Evolutionary conservation across 2,797 vertebrate species (phyloP), one percentile per base, ranked within the genome.

Genomic region (Xenops minutus): DNA sequence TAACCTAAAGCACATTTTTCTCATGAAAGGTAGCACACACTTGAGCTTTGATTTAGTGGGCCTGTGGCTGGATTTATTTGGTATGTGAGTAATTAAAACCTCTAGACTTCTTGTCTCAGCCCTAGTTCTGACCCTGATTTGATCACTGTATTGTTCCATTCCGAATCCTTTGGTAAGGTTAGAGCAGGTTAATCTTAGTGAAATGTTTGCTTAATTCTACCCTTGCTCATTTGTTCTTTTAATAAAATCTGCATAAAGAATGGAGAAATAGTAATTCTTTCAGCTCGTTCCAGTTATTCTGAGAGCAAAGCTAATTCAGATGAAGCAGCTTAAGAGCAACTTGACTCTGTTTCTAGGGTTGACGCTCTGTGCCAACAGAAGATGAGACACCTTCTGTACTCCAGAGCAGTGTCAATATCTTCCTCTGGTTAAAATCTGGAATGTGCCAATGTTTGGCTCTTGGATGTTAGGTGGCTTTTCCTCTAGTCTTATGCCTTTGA

Each of bases 171-270:
- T 71, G 79, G 74, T 54, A 74, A 91, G 63, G 71, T 63, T 92
- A 90, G 36, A 85, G 67, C 56, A 91, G 83, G 88, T 93, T 93
- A 93, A 93, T 93, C 83, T 89, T 74, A 41, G 62, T 51, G 74
- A 95, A 95, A 93, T 80, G 52, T 76, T 95, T 95, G 51, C 86
- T 89, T 95, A 93, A 95, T 95, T 92, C 80, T 71, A 77, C 63
- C 17, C 81, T 78, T 1, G 4, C 30, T 95, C 39, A 85, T 89
- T 93, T 91, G 16, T 91, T 92, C 80, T 91, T 48, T 92, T 94
- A 91, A 74, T 91, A 96, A 97, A 95, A 95, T 94, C 83, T 89
- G 37, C 77, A 87, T 87, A 77, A 95, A 91, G 74, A 94, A 94
- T 23, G 36, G 58, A 73, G 66, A 94, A 95, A 93, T 55, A 75